Evolutionary conservation across 2,113 vertebrate species (phyloP).

Genomic region (Gasterosteus nipponicus): DNA sequence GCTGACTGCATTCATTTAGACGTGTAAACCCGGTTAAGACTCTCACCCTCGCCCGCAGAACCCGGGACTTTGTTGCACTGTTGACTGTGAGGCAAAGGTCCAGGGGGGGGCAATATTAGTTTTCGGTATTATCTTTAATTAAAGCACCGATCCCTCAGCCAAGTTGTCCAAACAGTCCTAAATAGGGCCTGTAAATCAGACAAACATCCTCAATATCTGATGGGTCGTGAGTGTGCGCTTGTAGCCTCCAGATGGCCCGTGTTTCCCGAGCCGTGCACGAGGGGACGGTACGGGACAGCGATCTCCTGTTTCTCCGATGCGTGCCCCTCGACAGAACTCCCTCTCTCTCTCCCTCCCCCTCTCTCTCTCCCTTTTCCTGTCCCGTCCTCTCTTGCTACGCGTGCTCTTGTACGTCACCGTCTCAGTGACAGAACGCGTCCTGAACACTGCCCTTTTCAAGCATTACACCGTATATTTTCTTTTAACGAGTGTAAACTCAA

Average conservation of each 20-base stretch:
- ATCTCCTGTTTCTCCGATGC: constrained; percentile 68
- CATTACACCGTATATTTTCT: background rate
- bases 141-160: constrained; percentile 78
- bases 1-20: constrained; percentile 53
- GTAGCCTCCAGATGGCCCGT: constrained; percentile 81
- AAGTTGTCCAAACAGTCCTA: constrained; percentile 82
- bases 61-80: constrained; percentile 73
- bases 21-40: constrained; percentile 34
- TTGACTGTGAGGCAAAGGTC: constrained; percentile 73
- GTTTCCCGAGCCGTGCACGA: constrained; percentile 72
- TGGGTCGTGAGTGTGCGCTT: constrained; percentile 63
- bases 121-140: constrained; percentile 86
- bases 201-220: constrained; percentile 83
- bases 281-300: constrained; percentile 72
- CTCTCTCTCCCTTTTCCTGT: background rate
- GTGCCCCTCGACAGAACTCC: constrained; percentile 66
- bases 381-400: too few species aligned
- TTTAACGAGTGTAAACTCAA: constrained; percentile 25
- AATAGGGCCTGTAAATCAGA: constrained; percentile 80
- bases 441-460: constrained; percentile 10
- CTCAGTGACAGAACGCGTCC: background rate
- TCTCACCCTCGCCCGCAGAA: constrained; percentile 58
- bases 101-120: constrained; percentile 70
- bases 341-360: constrained; percentile 3
- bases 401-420: too few species aligned